Base-by-base conservation (phyloP, 2,113 vertebrate genomes). In the Junco hyemalis region DNA sequence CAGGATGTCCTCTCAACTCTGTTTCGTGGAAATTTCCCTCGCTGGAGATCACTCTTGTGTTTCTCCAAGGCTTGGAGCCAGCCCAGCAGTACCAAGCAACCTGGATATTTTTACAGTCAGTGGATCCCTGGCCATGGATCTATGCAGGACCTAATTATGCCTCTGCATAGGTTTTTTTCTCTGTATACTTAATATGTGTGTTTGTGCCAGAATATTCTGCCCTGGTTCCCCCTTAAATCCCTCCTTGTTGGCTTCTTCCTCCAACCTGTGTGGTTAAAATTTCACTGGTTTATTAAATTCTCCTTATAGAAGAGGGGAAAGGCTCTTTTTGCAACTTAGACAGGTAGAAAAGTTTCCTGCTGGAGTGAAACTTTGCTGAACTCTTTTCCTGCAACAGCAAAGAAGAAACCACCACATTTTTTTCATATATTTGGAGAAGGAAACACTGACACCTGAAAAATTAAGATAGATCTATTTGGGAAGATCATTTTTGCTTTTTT, bases 11-110 rank as follows among this genome's bases (percentile, higher is more conserved):
- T 97, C 93, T 72, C 45, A 57, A 77, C 2, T 2, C 92, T 93
- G 78, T 91, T 97, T 89, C 76, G 64, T 98, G 97, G 96, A 97
- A 96, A 97, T 96, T 97, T 98, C 95, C 95, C 94, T 24, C 1
- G 6, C 92, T 96, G 88, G 92, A 92, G 97, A 96, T 97, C 9
- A 0, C 79, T 95, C 38, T 91, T 91, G 79, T 93, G 90, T 96
- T 98, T 95, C 96, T 96, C 73, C 15, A 47, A 86, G 95, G 81
- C 90, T 12, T 10, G 4, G 9, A 94, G 96, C 90, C 95, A 96
- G 89, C 59, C 40, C 44, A 88, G 93, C 54, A 82, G 48, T 90
- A 96, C 86, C 89, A 92, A 95, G 93, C 42, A 96, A 95, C 94
- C 59, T 94, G 80, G 17, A 1, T 22, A 76, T 92, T 92, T 90